Evolutionary conservation across 2,797 vertebrate genomes (phyloP).

Genomic region (Graptemys geographica): DNA sequence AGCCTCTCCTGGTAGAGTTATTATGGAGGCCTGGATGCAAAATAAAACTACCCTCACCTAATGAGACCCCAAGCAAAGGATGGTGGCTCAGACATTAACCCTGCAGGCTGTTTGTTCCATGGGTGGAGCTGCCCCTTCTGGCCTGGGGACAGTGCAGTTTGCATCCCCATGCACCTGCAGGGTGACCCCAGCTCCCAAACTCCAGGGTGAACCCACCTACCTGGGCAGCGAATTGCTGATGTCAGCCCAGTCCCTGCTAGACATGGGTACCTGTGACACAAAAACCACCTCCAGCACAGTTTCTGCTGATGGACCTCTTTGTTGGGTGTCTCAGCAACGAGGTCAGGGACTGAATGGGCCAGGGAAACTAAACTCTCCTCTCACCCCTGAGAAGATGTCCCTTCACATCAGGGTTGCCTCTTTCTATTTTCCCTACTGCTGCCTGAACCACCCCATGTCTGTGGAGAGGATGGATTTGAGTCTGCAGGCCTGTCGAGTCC

Average conservation of each 20-base stretch:
- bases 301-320: background rate
- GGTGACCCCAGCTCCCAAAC: background rate
- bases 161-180: background rate
- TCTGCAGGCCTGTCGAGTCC: no score
- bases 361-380: no score
- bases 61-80: background rate
- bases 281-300: background rate
- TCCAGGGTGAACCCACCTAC: background rate
- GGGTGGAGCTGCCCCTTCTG: background rate
- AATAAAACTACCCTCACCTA: background rate
- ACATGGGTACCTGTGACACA: background rate
- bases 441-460: background rate
- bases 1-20: background rate
- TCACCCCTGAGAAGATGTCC: background rate
- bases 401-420: background rate
- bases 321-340: background rate
- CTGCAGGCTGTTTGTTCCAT: no score
- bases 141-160: background rate
- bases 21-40: background rate
- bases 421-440: rapidly evolving
- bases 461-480: background rate
- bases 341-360: no score
- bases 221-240: background rate
- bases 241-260: background rate
- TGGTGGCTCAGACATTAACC: background rate